Conservation (phyloP, 2,113 vertebrate genomes). For the Hyaena hyaena region DNA sequence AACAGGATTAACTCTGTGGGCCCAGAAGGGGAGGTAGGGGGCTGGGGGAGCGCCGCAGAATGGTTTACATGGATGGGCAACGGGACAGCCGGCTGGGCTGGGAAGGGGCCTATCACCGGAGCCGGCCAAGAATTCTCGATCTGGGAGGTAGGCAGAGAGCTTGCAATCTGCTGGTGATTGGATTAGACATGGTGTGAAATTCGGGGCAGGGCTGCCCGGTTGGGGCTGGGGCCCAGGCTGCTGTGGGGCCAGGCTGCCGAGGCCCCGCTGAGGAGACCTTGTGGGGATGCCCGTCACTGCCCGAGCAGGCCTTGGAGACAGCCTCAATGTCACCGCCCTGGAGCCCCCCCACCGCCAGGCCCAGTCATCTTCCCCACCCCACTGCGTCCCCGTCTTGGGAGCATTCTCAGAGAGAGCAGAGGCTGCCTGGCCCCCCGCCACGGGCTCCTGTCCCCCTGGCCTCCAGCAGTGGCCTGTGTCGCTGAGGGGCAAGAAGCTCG, state of each 20-base stretch:
- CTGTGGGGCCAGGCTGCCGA: slow-evolving; percentile 83
- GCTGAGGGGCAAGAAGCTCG: not conserved
- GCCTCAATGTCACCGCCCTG: slow-evolving; percentile 76
- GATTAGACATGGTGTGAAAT: slow-evolving; percentile 91
- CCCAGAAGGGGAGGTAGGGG: slow-evolving; percentile 81
- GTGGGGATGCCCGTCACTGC: slow-evolving; percentile 77
- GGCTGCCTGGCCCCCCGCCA: slow-evolving; percentile 83
- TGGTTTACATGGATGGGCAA: slow-evolving; percentile 83
- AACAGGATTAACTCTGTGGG: slow-evolving; percentile 88
- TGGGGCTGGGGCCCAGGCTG: slow-evolving; percentile 80
- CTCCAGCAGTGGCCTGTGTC: not conserved
- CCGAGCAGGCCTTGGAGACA: slow-evolving; percentile 81
- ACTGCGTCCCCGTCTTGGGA: slow-evolving; percentile 59
- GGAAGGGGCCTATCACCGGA: slow-evolving; percentile 81
- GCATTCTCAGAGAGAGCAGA: slow-evolving; percentile 80
- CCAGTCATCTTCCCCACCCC: slow-evolving; percentile 71
- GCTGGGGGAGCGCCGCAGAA: slow-evolving; percentile 54
- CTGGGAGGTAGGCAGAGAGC: slow-evolving; percentile 88
- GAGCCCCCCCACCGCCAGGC: slow-evolving; percentile 72
- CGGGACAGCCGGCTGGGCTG: slow-evolving; percentile 81
- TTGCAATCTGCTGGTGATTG: slow-evolving; percentile 87
- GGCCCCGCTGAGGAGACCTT: slow-evolving; percentile 73
- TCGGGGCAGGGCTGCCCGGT: slow-evolving; percentile 85
- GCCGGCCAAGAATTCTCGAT: slow-evolving; percentile 85
- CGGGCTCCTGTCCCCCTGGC: slow-evolving; percentile 39